These are phyloP conservation scores for Cheilosia variabilis DNA, from an alignment of 2,888 invertebrate species.

Conservation along the genomic window DNA sequence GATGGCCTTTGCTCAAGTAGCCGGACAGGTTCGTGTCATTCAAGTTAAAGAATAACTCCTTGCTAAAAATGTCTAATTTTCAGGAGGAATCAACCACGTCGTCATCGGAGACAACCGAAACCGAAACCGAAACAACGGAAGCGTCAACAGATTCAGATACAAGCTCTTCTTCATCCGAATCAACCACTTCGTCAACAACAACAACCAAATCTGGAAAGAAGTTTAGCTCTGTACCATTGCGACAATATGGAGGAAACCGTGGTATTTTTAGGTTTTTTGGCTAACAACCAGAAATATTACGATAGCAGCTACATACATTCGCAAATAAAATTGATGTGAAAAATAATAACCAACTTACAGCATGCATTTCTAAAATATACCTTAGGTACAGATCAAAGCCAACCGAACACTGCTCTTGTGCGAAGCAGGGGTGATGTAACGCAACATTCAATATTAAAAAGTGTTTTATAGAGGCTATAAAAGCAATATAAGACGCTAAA, in stretches of 20 bases:
- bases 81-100: too few relatives aligned
- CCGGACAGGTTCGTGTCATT: not conserved
- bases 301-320: not conserved
- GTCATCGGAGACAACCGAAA: too few relatives aligned
- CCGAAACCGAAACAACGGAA: not conserved
- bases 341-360: not conserved
- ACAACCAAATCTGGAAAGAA: conserved; percentile 44
- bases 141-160: not conserved
- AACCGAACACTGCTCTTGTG: too few relatives aligned
- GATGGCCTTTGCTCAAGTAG: conserved; percentile 15
- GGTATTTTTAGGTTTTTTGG: conserved; percentile 18
- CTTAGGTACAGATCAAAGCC: too few relatives aligned
- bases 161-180: not conserved
- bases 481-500: too few relatives aligned
- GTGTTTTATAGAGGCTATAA: too few relatives aligned
- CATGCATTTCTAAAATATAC: too few relatives aligned
- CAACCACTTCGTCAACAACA: conserved; percentile 1
- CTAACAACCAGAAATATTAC: not conserved
- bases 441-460: too few relatives aligned
- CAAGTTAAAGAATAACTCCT: not conserved
- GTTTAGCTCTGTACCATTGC: conserved; percentile 17
- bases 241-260: not conserved
- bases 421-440: too few relatives aligned
- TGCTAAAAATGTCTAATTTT: not conserved
- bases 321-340: not conserved